These are phyloP conservation scores for Hippoglossus stenolepis DNA, from an alignment of 2,113 vertebrate species.

Conservation along the genomic window DNA sequence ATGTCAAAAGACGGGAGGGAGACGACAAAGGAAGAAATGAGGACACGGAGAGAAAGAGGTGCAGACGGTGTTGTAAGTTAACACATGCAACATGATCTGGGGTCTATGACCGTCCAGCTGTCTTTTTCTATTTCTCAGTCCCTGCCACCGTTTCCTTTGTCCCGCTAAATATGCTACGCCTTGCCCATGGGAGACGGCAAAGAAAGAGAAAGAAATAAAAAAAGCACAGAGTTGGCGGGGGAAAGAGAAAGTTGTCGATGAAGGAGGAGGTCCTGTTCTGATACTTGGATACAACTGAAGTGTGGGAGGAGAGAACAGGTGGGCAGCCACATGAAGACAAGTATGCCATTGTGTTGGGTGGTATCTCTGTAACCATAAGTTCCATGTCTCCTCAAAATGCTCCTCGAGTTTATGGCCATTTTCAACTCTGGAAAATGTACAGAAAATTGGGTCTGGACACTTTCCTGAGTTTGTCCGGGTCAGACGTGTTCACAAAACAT, in stretches of 20 bases:
- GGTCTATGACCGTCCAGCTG: conserved; percentile 39
- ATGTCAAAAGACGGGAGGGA: not conserved
- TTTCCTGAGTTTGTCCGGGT: too few relatives aligned
- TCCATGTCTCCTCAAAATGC: not conserved
- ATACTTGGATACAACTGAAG: conserved; percentile 39
- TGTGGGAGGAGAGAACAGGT: conserved; percentile 58
- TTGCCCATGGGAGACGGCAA: conserved; percentile 21
- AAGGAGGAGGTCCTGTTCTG: conserved; percentile 43
- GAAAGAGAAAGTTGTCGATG: conserved; percentile 30
- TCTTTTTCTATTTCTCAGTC: conserved; percentile 38
- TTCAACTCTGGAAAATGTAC: too few relatives aligned
- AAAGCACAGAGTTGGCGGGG: conserved; percentile 9
- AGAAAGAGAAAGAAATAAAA: conserved; percentile 10
- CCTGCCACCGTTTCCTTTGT: conserved; percentile 21
- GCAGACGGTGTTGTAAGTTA: conserved; percentile 28
- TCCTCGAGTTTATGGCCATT: conserved; percentile 4
- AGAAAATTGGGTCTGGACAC: too few relatives aligned
- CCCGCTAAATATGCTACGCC: conserved; percentile 4
- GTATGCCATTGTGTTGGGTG: conserved; percentile 33
- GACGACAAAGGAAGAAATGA: not conserved
- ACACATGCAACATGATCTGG: conserved; percentile 51
- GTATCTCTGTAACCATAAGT: conserved; percentile 45
- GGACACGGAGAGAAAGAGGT: conserved; percentile 11
- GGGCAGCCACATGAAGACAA: conserved; percentile 59
- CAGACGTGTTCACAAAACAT: too few relatives aligned